phyloP scores from a whole-genome alignment of 2,888 invertebrate genomes.

The Cephus spinipes region DNA sequence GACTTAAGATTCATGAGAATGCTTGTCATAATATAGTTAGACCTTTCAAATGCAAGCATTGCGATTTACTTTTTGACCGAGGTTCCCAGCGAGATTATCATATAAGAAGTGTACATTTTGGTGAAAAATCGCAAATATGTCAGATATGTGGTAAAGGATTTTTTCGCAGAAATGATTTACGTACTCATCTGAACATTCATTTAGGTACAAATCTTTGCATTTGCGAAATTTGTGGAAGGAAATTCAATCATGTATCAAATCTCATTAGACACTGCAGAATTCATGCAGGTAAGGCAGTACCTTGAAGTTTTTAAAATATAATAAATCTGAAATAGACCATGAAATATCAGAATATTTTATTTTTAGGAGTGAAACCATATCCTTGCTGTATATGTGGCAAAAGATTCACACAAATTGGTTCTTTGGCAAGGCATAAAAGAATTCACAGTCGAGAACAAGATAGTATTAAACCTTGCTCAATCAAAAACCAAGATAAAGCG shows the following conservation, averaged over 20 bases:
- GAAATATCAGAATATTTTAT: not conserved
- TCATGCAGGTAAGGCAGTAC: constrained; percentile 57
- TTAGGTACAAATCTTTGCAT: constrained; percentile 62
- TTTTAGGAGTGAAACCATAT: constrained; percentile 60
- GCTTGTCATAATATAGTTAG: constrained; percentile 39
- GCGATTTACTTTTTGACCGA: constrained; percentile 56
- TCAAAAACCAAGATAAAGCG: constrained; percentile 16
- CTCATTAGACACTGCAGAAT: constrained; percentile 62
- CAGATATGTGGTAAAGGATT: constrained; percentile 61
- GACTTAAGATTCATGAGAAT: constrained; percentile 34
- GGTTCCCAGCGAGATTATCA: constrained; percentile 61
- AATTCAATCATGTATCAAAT: constrained; percentile 66
- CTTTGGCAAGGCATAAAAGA: constrained; percentile 53
- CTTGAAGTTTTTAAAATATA: not conserved
- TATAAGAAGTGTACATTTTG: constrained; percentile 55
- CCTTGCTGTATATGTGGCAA: constrained; percentile 59
- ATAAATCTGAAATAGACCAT: not conserved
- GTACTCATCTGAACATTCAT: constrained; percentile 65
- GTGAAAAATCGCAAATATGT: constrained; percentile 59
- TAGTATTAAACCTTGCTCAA: constrained; percentile 15
- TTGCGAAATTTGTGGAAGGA: constrained; percentile 63
- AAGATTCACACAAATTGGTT: constrained; percentile 57
- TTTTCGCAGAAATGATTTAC: constrained; percentile 60
- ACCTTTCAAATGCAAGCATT: constrained; percentile 52
- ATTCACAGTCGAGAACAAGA: constrained; percentile 44